Evolutionary conservation across 2,113 vertebrate genomes (phyloP).

Genomic region (Anser brachyrhynchus): DNA sequence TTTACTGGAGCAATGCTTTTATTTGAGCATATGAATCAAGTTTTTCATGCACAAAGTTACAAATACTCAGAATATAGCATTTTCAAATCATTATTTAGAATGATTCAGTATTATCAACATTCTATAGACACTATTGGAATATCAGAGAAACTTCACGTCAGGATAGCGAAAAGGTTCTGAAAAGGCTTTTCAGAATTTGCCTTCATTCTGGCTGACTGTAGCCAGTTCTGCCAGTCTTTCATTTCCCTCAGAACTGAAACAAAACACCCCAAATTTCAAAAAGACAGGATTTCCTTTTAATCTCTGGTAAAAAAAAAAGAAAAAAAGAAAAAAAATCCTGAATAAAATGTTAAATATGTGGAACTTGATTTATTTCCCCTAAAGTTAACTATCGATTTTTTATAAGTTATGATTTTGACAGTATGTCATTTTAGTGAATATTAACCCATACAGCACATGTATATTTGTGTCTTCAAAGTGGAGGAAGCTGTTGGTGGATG

Average conservation of each 20-base stretch:
- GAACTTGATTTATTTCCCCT: background rate
- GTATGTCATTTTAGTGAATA: background rate
- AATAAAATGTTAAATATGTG: background rate
- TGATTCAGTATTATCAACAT: constrained; percentile 39
- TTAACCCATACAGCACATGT: background rate
- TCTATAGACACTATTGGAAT: constrained; percentile 28
- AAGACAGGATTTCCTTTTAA: constrained; percentile 34
- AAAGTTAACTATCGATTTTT: background rate
- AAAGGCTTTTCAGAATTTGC: constrained; percentile 11
- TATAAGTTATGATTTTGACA: background rate
- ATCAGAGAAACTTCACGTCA: constrained; percentile 33
- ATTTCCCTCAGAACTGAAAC: constrained; percentile 14
- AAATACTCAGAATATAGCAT: constrained; percentile 22
- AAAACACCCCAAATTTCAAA: background rate
- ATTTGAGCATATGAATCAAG: background rate
- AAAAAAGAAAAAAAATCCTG: background rate
- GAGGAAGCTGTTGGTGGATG: background rate
- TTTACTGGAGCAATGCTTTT: constrained; percentile 11
- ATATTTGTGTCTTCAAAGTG: background rate
- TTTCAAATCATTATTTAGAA: background rate
- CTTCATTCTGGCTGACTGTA: constrained; percentile 34
- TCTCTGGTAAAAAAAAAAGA: background rate
- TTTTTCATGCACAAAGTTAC: constrained; percentile 19
- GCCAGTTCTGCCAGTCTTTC: constrained; percentile 10
- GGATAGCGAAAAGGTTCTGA: constrained; percentile 22